Percentiles rank a stretch among this genome's conserved stretches.
phyloP scores from a whole-genome alignment of 1,140 invertebrate genomes.

The Scaptomyza pallida region DNA sequence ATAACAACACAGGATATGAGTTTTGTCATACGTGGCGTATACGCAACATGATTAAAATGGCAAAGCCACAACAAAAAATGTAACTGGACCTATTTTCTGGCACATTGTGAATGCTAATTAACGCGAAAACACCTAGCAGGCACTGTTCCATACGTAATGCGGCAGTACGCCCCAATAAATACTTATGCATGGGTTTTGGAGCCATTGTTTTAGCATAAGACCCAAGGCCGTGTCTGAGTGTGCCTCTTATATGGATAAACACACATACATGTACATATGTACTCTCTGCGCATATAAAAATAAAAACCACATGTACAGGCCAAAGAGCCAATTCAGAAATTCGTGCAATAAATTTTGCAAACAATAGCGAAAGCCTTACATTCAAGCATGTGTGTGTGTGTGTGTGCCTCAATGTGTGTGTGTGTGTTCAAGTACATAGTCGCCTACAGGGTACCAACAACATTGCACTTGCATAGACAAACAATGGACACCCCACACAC shows the following conservation, averaged over 20 bases:
- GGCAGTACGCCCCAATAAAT: slow-evolving; percentile 59
- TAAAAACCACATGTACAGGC: slow-evolving; percentile 66
- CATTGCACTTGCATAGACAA: slow-evolving; percentile 39
- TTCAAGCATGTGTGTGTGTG: slow-evolving; percentile 28
- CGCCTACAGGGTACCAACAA: slow-evolving; percentile 24
- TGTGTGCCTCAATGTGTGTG: slow-evolving; percentile 15
- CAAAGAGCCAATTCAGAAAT: slow-evolving; percentile 79
- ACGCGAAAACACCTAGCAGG: slow-evolving; percentile 26
- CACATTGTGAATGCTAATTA: slow-evolving; percentile 63
- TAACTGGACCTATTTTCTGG: not conserved
- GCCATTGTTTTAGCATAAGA: slow-evolving; percentile 68
- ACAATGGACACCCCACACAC: slow-evolving; percentile 52
- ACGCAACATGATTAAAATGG: slow-evolving; percentile 30
- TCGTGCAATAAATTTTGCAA: slow-evolving; percentile 79
- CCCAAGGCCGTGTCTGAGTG: slow-evolving; percentile 52
- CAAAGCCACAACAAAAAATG: no score
- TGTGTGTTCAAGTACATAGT: not conserved
- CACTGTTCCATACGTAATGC: slow-evolving; percentile 17
- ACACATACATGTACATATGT: slow-evolving; percentile 17
- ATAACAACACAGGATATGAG: slow-evolving; percentile 42
- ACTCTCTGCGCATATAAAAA: slow-evolving; percentile 34
- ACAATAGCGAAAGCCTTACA: slow-evolving; percentile 68
- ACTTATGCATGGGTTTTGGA: slow-evolving; percentile 29
- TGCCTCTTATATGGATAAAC: not conserved
- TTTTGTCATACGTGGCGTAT: slow-evolving; percentile 44